Conservation (phyloP, 2,797 vertebrate species). For the Champsocephalus gunnari region DNA sequence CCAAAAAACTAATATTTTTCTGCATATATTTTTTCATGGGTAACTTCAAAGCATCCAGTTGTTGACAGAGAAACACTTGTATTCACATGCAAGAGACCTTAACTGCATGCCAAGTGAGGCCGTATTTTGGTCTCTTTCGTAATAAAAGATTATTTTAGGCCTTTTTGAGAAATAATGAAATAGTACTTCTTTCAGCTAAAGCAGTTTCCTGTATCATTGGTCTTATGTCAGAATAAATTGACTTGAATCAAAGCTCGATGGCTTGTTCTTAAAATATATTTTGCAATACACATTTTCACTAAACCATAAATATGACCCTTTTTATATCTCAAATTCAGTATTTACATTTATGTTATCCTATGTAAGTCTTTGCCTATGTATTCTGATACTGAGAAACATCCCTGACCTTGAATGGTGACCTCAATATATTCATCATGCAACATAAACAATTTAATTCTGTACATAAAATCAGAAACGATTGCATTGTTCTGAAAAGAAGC, state of each 20-base stretch:
- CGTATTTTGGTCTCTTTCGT: background rate
- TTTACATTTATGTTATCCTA: background rate
- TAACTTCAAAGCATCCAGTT: constrained; percentile 9
- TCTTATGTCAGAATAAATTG: background rate
- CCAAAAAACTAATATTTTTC: too few relatives aligned
- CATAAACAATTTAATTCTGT: background rate
- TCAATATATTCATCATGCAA: background rate
- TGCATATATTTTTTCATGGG: constrained; percentile 1
- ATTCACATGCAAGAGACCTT: background rate
- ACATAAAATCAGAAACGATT: background rate
- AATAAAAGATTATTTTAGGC: background rate
- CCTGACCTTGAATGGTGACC: constrained; percentile 30
- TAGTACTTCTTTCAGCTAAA: background rate
- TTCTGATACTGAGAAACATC: background rate
- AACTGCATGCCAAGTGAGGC: background rate
- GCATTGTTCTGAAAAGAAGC: background rate
- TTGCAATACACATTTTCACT: background rate
- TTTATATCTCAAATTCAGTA: background rate
- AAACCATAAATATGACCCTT: background rate
- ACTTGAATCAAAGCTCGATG: background rate
- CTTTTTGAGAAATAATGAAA: background rate
- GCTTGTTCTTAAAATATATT: background rate
- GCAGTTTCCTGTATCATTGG: background rate
- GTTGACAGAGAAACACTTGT: constrained; percentile 3
- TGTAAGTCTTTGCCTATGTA: background rate